A percentile compares a stretch with the other conserved stretches of the same genome.
These are phyloP conservation scores for Steinernema hermaphroditum DNA, from an alignment of 2,888 invertebrate genomes.

Conservation along the genomic window DNA sequence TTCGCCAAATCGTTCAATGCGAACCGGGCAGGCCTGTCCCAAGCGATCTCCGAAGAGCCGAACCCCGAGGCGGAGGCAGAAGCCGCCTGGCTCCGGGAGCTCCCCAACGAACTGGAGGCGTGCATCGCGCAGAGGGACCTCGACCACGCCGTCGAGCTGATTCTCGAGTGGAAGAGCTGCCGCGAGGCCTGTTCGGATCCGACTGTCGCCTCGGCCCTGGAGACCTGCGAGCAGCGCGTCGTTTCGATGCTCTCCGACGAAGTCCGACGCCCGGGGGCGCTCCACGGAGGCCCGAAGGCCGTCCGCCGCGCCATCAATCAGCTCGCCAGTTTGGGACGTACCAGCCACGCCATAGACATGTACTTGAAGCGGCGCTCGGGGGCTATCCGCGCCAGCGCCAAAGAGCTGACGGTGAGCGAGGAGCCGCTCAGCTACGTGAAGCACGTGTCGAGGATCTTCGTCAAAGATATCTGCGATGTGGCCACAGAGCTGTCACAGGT, in stretches of 20 bases:
- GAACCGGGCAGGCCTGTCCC: neutral
- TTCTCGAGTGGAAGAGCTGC: slow-evolving; percentile 61
- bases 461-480: slow-evolving; percentile 57
- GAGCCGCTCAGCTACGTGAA: slow-evolving; percentile 63
- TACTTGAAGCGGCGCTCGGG: slow-evolving; percentile 56
- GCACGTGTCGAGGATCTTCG: slow-evolving; percentile 46
- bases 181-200: slow-evolving; percentile 45
- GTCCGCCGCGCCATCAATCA: slow-evolving; percentile 45
- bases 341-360: slow-evolving; percentile 62
- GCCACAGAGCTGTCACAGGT: slow-evolving; percentile 50
- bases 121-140: slow-evolving; percentile 26
- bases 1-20: neutral
- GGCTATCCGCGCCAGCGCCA: slow-evolving; percentile 47
- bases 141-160: slow-evolving; percentile 58
- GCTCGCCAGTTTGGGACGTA: slow-evolving; percentile 42
- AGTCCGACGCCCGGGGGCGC: slow-evolving; percentile 57
- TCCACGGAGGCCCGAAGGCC: slow-evolving; percentile 60
- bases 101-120: slow-evolving; percentile 55
- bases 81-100: slow-evolving; percentile 54
- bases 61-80: slow-evolving; percentile 34
- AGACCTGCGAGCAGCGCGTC: slow-evolving; percentile 57
- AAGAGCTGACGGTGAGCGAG: slow-evolving; percentile 50
- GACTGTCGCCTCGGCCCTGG: slow-evolving; percentile 37
- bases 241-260: slow-evolving; percentile 60
- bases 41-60: slow-evolving; percentile 27